phyloP scores from a whole-genome alignment of 2,113 vertebrate species.

The Dicrurus megarhynchus region DNA sequence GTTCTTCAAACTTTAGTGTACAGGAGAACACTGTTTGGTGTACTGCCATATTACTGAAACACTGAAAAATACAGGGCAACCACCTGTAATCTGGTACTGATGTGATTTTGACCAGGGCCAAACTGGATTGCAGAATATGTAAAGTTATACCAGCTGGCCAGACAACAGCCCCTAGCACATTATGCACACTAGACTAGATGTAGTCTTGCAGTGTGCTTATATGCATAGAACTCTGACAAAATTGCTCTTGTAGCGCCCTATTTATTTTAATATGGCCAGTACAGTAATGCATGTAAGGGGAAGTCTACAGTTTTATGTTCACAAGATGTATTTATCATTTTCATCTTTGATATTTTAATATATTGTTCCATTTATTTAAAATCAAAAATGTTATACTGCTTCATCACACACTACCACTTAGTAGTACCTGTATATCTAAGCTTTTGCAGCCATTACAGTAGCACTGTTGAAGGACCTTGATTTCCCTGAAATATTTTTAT shows the following conservation, averaged over 20 bases:
- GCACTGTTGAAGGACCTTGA: background rate
- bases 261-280: background rate
- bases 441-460: background rate
- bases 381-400: background rate
- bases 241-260: background rate
- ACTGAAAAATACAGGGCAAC: background rate
- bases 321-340: background rate
- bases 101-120: background rate
- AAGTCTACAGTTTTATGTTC: background rate
- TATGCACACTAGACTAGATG: background rate
- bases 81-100: background rate
- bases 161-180: background rate
- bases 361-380: background rate
- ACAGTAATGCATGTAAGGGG: background rate
- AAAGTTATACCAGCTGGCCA: background rate
- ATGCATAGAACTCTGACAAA: background rate
- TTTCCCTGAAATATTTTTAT: background rate
- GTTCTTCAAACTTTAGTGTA: background rate
- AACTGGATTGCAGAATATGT: background rate
- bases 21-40: background rate
- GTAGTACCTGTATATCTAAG: background rate
- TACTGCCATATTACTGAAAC: background rate
- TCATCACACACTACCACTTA: background rate
- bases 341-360: background rate
- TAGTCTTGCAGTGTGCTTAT: background rate